Conservation (phyloP, 2,113 vertebrate species). For the Arenaria interpres region DNA sequence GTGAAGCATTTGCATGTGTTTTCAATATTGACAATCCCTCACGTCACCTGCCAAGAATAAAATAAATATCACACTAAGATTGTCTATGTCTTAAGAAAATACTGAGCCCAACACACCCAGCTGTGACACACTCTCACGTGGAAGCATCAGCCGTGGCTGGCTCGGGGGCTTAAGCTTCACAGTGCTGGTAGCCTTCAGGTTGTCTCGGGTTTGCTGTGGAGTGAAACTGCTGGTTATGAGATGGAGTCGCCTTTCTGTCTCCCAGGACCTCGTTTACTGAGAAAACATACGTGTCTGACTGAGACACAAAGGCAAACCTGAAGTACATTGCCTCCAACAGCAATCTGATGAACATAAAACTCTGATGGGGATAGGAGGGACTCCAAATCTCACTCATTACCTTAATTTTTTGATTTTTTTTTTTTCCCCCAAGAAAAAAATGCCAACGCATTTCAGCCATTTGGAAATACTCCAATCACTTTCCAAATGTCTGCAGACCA, state of each 20-base stretch:
- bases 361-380: not conserved
- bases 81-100: not conserved
- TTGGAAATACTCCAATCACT: slow-evolving; percentile 8
- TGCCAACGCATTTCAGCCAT: not conserved
- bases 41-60: not conserved
- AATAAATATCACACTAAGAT: not conserved
- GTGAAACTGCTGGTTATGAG: not conserved
- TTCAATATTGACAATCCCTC: not conserved
- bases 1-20: not conserved
- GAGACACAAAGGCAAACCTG: not conserved
- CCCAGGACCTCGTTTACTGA: not conserved
- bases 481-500: not conserved
- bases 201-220: not conserved
- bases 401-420: not conserved
- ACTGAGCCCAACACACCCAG: not conserved
- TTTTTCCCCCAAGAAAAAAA: not conserved
- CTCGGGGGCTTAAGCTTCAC: not conserved
- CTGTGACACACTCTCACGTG: not conserved
- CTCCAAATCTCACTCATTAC: not conserved
- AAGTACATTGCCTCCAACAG: not conserved
- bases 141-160: not conserved
- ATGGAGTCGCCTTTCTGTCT: not conserved
- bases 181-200: not conserved
- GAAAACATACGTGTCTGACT: not conserved
- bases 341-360: not conserved